Base-by-base conservation (phyloP, 2,113 vertebrate species). In the Varanus salvator region DNA sequence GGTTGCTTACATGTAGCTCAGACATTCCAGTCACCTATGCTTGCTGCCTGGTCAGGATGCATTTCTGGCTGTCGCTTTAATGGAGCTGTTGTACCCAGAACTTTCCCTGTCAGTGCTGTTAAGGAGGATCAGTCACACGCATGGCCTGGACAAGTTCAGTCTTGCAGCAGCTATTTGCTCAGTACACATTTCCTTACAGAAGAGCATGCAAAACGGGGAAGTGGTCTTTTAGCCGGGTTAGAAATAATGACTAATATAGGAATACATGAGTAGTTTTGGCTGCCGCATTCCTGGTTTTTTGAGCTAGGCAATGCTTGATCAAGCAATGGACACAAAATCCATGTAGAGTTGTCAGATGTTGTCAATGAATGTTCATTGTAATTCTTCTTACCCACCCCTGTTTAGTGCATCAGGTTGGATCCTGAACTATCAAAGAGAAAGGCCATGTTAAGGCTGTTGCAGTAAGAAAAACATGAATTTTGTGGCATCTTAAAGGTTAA, bases 11-110 rank as follows among this genome's bases (percentile, higher is more conserved):
- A 48, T 64, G 74, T 14, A 76, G 23, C 72, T 64, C 64, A 77
- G 48, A 72, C 44, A 87, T 77, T 77, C 38, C 74, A 87, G 38
- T 75, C 31, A 75, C n/a, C 85, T 75, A 50, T n/a, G 72, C 74
- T 87, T 64, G 9, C 12, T 12, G 11, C 85, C 74, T 57, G 23
- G 84, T 87, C 60, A 38, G 1, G 8, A 60, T 57, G 54, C 52
- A 29, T 78, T 78, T 78, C 83, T 85, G 83, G 21, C 29, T 44
- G 71, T 38, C 11, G 71, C 21, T 76, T 86, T 74, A 3, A 2
- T 54, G 44, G 17, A 54, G 48, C 29, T 54, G 29, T 52, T 72
- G 19, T 75, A 19, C 60, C 31, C 50, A 34, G 11, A 69, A 21
- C n/a, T 17, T 52, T 76, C 48, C 31, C 57, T 31, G 3, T 74